A percentile compares a stretch with the other conserved stretches of the same genome.
These are phyloP conservation scores for Tethea ocularis DNA, from an alignment of 2,888 invertebrate species.

Conservation along the genomic window DNA sequence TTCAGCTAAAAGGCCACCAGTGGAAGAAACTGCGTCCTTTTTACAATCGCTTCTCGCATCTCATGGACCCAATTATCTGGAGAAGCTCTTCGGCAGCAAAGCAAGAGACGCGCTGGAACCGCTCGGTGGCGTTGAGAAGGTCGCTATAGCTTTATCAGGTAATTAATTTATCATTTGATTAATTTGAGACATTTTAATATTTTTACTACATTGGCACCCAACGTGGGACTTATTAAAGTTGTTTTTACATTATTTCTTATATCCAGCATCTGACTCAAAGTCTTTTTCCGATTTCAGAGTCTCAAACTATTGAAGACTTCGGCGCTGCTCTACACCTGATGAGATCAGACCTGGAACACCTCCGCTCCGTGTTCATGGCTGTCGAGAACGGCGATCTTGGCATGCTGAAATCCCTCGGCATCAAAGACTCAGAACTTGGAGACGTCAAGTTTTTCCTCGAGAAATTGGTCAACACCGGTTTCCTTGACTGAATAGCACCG, in stretches of 20 bases:
- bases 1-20: conserved; percentile 97
- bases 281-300: conserved; percentile 85
- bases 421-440: conserved; percentile 97
- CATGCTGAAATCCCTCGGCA: conserved; percentile 96
- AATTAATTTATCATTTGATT: not conserved
- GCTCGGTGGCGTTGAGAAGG: conserved; percentile 96
- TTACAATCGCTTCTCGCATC: conserved; percentile 96
- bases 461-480: conserved; percentile 97
- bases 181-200: not conserved
- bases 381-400: conserved; percentile 97
- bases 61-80: conserved; percentile 98
- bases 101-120: conserved; percentile 96
- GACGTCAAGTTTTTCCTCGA: conserved; percentile 98
- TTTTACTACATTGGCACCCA: not conserved
- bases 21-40: conserved; percentile 98
- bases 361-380: conserved; percentile 97
- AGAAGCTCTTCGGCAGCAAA: conserved; percentile 97
- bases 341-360: conserved; percentile 95
- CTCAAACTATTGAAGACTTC: conserved; percentile 97
- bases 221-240: not conserved
- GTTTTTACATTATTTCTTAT: not conserved
- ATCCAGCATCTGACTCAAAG: not conserved
- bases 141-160: conserved; percentile 97
- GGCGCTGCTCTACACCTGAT: conserved; percentile 93
- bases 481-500: conserved; percentile 94